Base-by-base conservation (phyloP, 2,113 vertebrate genomes). In the Sylvilagus bachmani region DNA sequence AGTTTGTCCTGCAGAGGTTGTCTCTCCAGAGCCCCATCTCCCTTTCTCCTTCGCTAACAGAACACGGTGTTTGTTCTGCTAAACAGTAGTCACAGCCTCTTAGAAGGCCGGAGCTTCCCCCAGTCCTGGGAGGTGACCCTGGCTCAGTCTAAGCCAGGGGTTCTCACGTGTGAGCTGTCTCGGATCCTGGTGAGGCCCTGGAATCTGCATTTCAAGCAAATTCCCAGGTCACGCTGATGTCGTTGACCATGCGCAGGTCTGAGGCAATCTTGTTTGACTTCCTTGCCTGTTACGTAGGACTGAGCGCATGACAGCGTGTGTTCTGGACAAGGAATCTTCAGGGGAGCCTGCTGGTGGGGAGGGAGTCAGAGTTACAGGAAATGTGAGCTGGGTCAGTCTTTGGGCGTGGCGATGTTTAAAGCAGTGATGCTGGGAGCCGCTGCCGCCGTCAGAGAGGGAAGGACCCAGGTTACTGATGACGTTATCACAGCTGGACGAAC, bases 231-330 rank as follows among this genome's bases (percentile, higher is more conserved):
- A 27, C 24, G 13, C 12, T 67, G 10, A 19, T 2, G 10, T 7
- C 49, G 24, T 21, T 44, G 25, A 5, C 24, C n/a, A 27, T 17
- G 44, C 66, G 49, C 53, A 31, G 36, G 24, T 67, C 70, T 84
- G 58, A n/a, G 36, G 25, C 51, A 78, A 13, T 25, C 53, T 21
- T 38, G 58, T 29, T 44, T 19, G 2, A 6, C n/a, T 27, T 27
- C 9, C n/a, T 44, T 25, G 7, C 16, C 14, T 24, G 49, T 6
- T 77, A 55, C 36, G 53, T 21, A 80, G 44, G 25, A 31, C 33
- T 19, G 51, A 49, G 16, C 19, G 21, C 4, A 9, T 29, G 49
- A 64, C 19, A 21, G 3, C 3, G 7, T 1, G 3, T 1, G 5
- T 1, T 78, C 38, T 58, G n/a, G 49, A n/a, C 25, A 66, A 27